A percentile compares a stretch with the other conserved stretches of the same genome.
These are phyloP conservation scores for Unio delphinus DNA, from an alignment of 2,888 invertebrate genomes.

Conservation along the genomic window DNA sequence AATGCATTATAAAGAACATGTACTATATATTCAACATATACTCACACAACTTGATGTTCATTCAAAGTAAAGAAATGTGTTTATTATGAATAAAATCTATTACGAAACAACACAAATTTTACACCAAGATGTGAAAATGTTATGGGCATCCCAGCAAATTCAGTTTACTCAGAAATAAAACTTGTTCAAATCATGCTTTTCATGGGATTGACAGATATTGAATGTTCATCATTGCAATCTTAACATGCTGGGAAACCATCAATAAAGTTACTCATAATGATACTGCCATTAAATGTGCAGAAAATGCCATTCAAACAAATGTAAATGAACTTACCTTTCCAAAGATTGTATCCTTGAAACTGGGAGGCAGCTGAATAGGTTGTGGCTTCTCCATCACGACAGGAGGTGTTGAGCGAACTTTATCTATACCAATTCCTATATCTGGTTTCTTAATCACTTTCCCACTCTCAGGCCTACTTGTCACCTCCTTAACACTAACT, in stretches of 20 bases:
- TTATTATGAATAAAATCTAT: too few relatives aligned
- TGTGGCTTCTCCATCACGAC: slow-evolving; percentile 53
- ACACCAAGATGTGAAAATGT: too few relatives aligned
- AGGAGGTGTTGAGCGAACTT: slow-evolving; percentile 30
- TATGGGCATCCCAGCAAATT: too few relatives aligned
- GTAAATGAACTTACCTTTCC: slow-evolving; percentile 29
- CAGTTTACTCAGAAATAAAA: slow-evolving; percentile 17
- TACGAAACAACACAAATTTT: too few relatives aligned
- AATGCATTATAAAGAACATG: neutral
- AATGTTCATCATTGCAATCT: slow-evolving; percentile 20
- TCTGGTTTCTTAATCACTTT: slow-evolving; percentile 61
- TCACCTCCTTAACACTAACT: slow-evolving; percentile 51
- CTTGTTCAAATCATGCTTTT: slow-evolving; percentile 12
- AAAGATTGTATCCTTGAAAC: slow-evolving; percentile 63
- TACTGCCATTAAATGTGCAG: too few relatives aligned
- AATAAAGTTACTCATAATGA: too few relatives aligned
- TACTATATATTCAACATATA: neutral
- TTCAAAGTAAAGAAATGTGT: too few relatives aligned
- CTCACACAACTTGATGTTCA: too few relatives aligned
- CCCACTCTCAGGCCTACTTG: slow-evolving; percentile 42
- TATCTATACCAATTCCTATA: slow-evolving; percentile 8
- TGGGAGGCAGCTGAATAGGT: slow-evolving; percentile 69
- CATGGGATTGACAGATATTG: slow-evolving; percentile 25
- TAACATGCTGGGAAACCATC: too few relatives aligned
- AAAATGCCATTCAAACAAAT: too few relatives aligned